Evolutionary conservation across 1,140 invertebrate genomes (phyloP).

Genomic region (Pseudomyrmex cubaensis): DNA sequence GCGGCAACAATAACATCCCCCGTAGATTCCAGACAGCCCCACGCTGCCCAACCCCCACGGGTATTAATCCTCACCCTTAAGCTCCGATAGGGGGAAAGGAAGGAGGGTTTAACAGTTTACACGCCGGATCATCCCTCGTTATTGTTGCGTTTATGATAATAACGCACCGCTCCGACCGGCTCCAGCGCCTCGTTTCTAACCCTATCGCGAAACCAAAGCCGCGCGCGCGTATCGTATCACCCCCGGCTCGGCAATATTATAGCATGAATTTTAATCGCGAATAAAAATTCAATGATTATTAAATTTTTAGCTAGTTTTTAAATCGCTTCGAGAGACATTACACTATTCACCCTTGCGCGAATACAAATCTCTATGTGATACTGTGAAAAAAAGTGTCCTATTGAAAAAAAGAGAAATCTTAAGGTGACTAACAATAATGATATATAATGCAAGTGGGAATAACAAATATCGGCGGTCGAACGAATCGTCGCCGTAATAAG

Average conservation of each 20-base stretch:
- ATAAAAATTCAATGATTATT: no score
- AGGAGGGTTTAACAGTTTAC: slow-evolving; percentile 80
- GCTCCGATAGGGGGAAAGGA: slow-evolving; percentile 63
- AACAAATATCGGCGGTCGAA: slow-evolving; percentile 10
- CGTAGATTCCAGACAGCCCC: slow-evolving; percentile 76
- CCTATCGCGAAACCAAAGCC: slow-evolving; percentile 32
- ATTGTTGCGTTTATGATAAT: slow-evolving; percentile 86
- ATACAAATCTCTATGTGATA: no score
- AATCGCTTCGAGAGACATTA: no score
- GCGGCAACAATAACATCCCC: slow-evolving; percentile 83
- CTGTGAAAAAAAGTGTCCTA: no score
- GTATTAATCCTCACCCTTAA: slow-evolving; percentile 80
- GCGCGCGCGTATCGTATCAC: background rate
- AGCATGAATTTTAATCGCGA: no score
- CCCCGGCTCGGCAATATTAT: no score
- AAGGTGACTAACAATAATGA: no score
- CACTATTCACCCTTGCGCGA: no score
- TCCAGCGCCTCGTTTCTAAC: slow-evolving; percentile 28
- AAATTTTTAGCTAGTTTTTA: no score
- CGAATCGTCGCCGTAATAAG: background rate
- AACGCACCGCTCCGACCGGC: slow-evolving; percentile 66
- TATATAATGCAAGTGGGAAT: background rate
- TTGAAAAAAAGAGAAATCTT: no score
- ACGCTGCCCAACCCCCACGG: slow-evolving; percentile 66
- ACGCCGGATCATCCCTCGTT: slow-evolving; percentile 85